These are phyloP conservation scores for Phalera bucephala DNA, from an alignment of 2,888 invertebrate species.

Conservation along the genomic window DNA sequence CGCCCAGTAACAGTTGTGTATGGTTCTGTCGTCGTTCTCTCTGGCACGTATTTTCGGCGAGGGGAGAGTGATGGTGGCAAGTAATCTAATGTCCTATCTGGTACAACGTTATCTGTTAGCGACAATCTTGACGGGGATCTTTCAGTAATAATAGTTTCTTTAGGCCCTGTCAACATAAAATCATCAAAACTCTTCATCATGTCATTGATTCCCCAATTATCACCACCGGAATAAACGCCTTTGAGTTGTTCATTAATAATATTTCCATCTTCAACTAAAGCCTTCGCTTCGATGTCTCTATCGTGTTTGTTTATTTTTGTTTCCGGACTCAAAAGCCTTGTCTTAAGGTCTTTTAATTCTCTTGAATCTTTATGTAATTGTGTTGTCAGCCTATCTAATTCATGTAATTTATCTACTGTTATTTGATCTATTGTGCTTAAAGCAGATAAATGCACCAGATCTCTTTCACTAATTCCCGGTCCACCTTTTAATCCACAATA, in stretches of 20 bases:
- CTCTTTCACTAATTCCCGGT: slow-evolving; percentile 90
- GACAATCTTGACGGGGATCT: slow-evolving; percentile 85
- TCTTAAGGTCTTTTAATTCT: slow-evolving; percentile 89
- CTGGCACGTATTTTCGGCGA: slow-evolving; percentile 80
- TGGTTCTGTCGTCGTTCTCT: slow-evolving; percentile 83
- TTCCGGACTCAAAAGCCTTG: slow-evolving; percentile 86
- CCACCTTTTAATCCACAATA: slow-evolving; percentile 87
- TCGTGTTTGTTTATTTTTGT: slow-evolving; percentile 73
- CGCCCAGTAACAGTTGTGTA: slow-evolving; percentile 86
- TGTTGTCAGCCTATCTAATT: slow-evolving; percentile 89
- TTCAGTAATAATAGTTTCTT: slow-evolving; percentile 73
- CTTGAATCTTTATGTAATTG: slow-evolving; percentile 91
- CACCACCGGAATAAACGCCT: slow-evolving; percentile 85
- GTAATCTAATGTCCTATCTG: slow-evolving; percentile 86
- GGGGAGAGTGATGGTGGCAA: slow-evolving; percentile 83
- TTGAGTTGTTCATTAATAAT: slow-evolving; percentile 87
- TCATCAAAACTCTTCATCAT: slow-evolving; percentile 85
- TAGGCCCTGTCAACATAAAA: slow-evolving; percentile 78
- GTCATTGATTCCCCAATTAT: slow-evolving; percentile 87
- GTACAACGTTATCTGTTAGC: slow-evolving; percentile 82
- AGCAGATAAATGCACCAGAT: slow-evolving; percentile 88
- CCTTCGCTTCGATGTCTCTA: slow-evolving; percentile 83
- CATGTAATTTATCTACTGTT: slow-evolving; percentile 90
- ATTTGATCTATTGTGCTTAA: slow-evolving; percentile 90
- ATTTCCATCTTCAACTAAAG: slow-evolving; percentile 84